A percentile compares a stretch with the other conserved stretches of the same genome.
phyloP scores from a whole-genome alignment of 2,797 vertebrate species.

The Corythornis leucogaster region DNA sequence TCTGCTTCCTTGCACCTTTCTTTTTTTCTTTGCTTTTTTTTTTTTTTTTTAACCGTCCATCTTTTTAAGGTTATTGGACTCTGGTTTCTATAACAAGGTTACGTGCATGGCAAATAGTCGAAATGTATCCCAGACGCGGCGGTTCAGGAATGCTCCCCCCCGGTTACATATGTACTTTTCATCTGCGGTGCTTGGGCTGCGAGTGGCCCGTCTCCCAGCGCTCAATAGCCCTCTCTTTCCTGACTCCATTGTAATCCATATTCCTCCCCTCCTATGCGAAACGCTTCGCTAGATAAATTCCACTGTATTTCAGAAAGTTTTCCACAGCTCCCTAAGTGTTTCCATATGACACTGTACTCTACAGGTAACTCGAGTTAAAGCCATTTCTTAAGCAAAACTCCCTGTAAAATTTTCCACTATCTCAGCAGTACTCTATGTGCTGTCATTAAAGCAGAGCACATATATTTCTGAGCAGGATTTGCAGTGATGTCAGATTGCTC shows the following conservation, averaged over 20 bases:
- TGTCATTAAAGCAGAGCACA: slow-evolving; percentile 68
- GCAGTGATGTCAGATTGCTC: slow-evolving; percentile 58
- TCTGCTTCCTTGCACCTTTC: slow-evolving; percentile 56
- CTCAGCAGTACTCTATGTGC: slow-evolving; percentile 79
- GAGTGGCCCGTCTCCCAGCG: slow-evolving; percentile 25
- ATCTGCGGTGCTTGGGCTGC: slow-evolving; percentile 36
- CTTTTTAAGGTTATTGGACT: slow-evolving; percentile 55
- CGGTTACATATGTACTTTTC: slow-evolving; percentile 59
- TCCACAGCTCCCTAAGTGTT: slow-evolving; percentile 80
- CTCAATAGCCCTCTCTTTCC: slow-evolving; percentile 39
- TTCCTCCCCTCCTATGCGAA: slow-evolving; percentile 64
- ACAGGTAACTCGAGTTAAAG: slow-evolving; percentile 82
- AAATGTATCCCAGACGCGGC: slow-evolving; percentile 62
- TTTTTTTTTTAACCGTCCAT: background rate
- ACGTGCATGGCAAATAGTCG: slow-evolving; percentile 65
- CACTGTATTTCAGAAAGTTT: slow-evolving; percentile 80
- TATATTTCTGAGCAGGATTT: slow-evolving; percentile 66
- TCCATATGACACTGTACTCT: slow-evolving; percentile 78
- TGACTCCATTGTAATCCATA: slow-evolving; percentile 70
- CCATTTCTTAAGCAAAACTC: slow-evolving; percentile 74
- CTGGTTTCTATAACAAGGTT: slow-evolving; percentile 65
- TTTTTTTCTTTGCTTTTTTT: background rate
- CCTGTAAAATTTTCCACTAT: slow-evolving; percentile 78
- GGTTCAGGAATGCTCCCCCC: slow-evolving; percentile 48
- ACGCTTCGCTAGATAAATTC: slow-evolving; percentile 69